Evolutionary conservation across 2,888 invertebrate species (phyloP).

Genomic region (Palloptera scutellata): DNA sequence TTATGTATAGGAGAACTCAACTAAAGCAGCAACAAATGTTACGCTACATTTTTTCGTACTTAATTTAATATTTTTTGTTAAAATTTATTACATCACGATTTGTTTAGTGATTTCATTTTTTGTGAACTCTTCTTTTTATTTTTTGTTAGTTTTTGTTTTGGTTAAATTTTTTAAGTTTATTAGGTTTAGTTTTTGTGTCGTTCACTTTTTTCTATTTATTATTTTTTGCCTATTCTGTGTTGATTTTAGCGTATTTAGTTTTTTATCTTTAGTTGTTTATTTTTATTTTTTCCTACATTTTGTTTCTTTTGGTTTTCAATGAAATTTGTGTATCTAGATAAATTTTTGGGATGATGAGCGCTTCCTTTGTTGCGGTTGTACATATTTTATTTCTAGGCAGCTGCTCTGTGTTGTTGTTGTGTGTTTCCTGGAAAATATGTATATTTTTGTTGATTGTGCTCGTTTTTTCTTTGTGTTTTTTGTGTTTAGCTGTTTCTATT

Average conservation of each 20-base stretch:
- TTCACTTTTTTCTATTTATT: conserved; percentile 32
- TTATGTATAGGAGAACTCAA: too few relatives aligned
- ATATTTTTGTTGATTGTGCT: too few relatives aligned
- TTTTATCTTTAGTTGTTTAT: conserved; percentile 35
- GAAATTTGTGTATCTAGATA: too few relatives aligned
- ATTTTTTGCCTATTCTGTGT: conserved; percentile 46
- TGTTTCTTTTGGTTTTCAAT: not conserved
- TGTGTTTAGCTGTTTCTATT: too few relatives aligned
- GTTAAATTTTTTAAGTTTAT: too few relatives aligned
- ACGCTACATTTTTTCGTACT: conserved; percentile 30
- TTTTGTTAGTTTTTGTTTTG: conserved; percentile 18
- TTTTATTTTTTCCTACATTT: conserved; percentile 38
- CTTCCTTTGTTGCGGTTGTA: too few relatives aligned
- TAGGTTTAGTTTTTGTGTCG: too few relatives aligned
- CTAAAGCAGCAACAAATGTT: conserved; percentile 8
- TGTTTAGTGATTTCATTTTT: conserved; percentile 24
- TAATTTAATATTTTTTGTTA: conserved; percentile 34
- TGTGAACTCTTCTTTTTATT: conserved; percentile 25
- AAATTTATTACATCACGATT: conserved; percentile 54
- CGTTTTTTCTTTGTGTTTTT: too few relatives aligned
- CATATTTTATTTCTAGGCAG: too few relatives aligned
- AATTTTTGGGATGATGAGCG: too few relatives aligned
- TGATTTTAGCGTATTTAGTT: conserved; percentile 39
- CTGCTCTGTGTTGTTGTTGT: too few relatives aligned
- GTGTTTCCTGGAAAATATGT: too few relatives aligned